phyloP scores from a whole-genome alignment of 2,888 invertebrate species.

The Acleris sparsana region DNA sequence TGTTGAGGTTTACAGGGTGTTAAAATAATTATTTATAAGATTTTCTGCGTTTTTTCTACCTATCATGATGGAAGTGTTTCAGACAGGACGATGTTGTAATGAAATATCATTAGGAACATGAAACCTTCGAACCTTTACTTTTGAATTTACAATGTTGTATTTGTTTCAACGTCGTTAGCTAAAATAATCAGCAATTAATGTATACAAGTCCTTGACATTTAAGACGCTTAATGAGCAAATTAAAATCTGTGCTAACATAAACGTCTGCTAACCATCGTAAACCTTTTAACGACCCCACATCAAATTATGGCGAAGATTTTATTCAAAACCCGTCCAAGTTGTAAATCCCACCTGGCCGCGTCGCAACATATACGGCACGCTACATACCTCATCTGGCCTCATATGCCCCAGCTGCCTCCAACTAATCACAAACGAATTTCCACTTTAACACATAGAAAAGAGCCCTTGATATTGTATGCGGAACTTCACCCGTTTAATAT shows the following conservation, averaged over 20 bases:
- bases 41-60: no score
- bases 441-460: constrained; percentile 37
- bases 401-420: constrained; percentile 36
- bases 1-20: not conserved
- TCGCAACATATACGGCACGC: constrained; percentile 39
- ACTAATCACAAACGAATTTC: constrained; percentile 37
- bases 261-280: constrained; percentile 20
- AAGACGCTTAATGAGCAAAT: constrained; percentile 1
- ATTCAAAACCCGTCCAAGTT: constrained; percentile 46
- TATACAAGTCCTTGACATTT: not conserved
- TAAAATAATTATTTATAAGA: no score
- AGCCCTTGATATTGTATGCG: constrained; percentile 36
- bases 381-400: constrained; percentile 44
- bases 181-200: not conserved
- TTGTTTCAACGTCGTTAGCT: no score
- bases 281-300: constrained; percentile 40
- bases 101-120: no score
- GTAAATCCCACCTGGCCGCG: constrained; percentile 52
- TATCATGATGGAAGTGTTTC: no score
- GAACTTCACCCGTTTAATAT: constrained; percentile 42
- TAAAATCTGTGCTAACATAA: constrained; percentile 16
- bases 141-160: no score
- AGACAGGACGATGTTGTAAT: no score
- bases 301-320: constrained; percentile 49
- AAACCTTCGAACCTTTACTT: no score